Base-by-base conservation (phyloP, 1,140 invertebrate species). In the Polypedilum pembai region DNA sequence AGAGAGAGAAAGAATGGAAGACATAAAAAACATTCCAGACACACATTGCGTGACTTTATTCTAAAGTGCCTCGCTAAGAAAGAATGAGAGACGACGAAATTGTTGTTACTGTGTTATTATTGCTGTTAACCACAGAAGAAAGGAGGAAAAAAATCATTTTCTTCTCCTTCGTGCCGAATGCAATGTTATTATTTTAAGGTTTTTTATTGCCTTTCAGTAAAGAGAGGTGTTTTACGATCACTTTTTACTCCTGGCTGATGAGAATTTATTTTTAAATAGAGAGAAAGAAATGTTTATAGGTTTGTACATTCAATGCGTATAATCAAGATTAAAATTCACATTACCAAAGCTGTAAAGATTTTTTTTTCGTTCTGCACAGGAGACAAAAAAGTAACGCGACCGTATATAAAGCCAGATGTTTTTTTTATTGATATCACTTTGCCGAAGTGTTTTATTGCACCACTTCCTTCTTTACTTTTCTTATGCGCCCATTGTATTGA, bases 311-410 rank as follows among this genome's bases (percentile, higher is more conserved):
- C 7, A 33, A 69, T 18, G 20, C 20, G 65, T 21, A 18, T 20
- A 69, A 69, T 69, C 65, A 69, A 69, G 65, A 69, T 69, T 69
- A 20, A 69, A 69, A 69, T 69, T 69, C 65, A 69, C 65, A 18
- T 20, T 69, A 56, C 12, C 15, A 7, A 45, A 45, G 8, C 5
- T 41, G 40, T 41, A 41, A 41, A 41, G 10, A 15, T 15, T 3
- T 10, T 45, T 45, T 45, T n/a, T n/a, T n/a, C 41, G n/a, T n/a
- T n/a, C 8, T 56, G 45, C 4, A 12, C 45, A 15, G 12, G 65
- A 69, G 17, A 69, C 20, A 69, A 4, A 7, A 18, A 21, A 3
- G 20, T 18, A 69, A 69, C 24, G 24, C 24, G 24, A 33, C 5
- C 24, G 24, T 33, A 5, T 33, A 69, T 7, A 21, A 69, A 69